phyloP scores from a whole-genome alignment of 2,113 vertebrate genomes.

The Poicephalus meyeri region DNA sequence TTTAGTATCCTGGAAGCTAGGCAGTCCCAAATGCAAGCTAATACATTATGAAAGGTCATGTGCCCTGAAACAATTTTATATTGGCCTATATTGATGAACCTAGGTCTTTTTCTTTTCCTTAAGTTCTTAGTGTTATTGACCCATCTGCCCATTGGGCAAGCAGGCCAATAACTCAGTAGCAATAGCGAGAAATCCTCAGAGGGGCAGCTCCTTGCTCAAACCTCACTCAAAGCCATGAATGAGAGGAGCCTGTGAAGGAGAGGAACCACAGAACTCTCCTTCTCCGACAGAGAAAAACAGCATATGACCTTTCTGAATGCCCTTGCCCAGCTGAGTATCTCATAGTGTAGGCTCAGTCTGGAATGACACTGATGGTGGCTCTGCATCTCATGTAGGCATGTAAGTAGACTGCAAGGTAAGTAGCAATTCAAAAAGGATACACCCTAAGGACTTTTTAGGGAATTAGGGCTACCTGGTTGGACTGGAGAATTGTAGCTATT shows the following conservation, averaged over 20 bases:
- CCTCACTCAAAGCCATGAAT: not conserved
- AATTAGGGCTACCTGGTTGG: not conserved
- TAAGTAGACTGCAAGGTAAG: not conserved
- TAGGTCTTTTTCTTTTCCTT: not conserved
- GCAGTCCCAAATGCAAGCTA: not conserved
- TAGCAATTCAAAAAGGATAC: not conserved
- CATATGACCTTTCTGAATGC: not conserved
- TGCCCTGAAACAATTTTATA: not conserved
- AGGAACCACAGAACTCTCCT: not conserved
- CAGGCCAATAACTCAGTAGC: not conserved
- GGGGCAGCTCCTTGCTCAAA: not conserved
- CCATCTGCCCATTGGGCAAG: not conserved
- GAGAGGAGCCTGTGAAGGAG: not conserved
- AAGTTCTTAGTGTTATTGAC: not conserved
- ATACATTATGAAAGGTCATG: not conserved
- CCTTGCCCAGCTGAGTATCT: not conserved
- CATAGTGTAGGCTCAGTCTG: not conserved
- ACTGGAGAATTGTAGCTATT: not conserved
- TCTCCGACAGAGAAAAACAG: not conserved
- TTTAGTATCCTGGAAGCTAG: not conserved
- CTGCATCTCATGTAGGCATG: not conserved
- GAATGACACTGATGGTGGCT: not conserved
- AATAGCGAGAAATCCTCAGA: not conserved
- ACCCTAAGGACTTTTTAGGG: not conserved
- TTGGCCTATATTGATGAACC: not conserved